Evolutionary conservation across 2,113 vertebrate genomes (phyloP).

Genomic region (Ictalurus furcatus): DNA sequence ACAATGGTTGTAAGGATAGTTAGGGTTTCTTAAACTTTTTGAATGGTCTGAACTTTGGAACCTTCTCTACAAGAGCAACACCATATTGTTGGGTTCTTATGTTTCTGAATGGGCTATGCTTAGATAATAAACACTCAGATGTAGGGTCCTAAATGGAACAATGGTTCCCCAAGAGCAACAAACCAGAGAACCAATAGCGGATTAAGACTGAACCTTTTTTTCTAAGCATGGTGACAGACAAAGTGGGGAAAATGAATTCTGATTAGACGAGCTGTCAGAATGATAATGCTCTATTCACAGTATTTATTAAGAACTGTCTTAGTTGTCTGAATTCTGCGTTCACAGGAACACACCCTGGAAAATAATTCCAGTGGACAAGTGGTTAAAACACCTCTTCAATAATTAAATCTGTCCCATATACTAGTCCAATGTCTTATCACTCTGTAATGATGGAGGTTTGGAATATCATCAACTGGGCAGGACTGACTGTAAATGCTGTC

Average conservation of each 20-base stretch:
- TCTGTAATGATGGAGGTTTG: slow-evolving; percentile 14
- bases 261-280: not conserved
- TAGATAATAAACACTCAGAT: not conserved
- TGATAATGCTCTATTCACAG: not conserved
- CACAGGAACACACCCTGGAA: not conserved
- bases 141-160: not conserved
- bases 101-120: not conserved
- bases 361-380: not conserved
- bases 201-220: not conserved
- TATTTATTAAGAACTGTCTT: not conserved
- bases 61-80: not conserved
- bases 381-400: not conserved
- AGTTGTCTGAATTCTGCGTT: not conserved
- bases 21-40: not conserved
- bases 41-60: not conserved
- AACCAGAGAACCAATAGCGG: not conserved
- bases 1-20: not conserved
- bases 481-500: not conserved
- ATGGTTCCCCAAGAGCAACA: not conserved
- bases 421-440: slow-evolving; percentile 26
- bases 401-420: slow-evolving; percentile 20
- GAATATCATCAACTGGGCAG: not conserved
- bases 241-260: not conserved
- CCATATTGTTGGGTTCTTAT: not conserved
- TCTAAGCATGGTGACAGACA: not conserved